Conservation (phyloP, 2,888 invertebrate species). For the Ommatoiulus sabulosus region DNA sequence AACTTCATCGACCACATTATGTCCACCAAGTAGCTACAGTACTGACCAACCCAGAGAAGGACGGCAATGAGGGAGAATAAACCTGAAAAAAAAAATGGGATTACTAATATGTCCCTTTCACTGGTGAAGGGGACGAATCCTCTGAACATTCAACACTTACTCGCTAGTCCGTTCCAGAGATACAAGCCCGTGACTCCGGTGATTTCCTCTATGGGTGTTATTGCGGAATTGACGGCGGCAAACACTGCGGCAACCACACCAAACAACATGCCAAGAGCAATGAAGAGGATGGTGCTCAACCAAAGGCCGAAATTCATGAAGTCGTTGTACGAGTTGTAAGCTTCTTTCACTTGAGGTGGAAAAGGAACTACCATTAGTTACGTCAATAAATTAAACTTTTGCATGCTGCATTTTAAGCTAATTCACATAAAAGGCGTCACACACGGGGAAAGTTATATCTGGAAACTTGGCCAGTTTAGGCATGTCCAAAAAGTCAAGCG, state of each 20-base stretch:
- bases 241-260: constrained; percentile 76
- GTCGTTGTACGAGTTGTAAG: not conserved
- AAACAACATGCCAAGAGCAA: constrained; percentile 76
- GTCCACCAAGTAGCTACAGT: constrained; percentile 35
- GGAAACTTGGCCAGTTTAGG: no score
- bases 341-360: constrained; percentile 44
- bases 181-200: constrained; percentile 79
- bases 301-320: constrained; percentile 78
- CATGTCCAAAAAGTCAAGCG: no score
- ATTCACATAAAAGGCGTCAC: no score
- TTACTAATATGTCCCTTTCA: not conserved
- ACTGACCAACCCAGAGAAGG: constrained; percentile 31
- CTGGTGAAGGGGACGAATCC: no score
- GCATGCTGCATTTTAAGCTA: no score
- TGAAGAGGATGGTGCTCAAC: constrained; percentile 79
- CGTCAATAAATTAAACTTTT: no score
- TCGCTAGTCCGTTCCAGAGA: constrained; percentile 80
- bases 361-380: no score
- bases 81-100: constrained; percentile 47
- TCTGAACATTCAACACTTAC: no score
- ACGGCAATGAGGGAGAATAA: constrained; percentile 46
- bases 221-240: constrained; percentile 83
- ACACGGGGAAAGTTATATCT: no score
- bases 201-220: constrained; percentile 77
- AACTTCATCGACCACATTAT: not conserved